Evolutionary conservation across 2,888 invertebrate genomes (phyloP).

Genomic region (Cyaniris semiargus): DNA sequence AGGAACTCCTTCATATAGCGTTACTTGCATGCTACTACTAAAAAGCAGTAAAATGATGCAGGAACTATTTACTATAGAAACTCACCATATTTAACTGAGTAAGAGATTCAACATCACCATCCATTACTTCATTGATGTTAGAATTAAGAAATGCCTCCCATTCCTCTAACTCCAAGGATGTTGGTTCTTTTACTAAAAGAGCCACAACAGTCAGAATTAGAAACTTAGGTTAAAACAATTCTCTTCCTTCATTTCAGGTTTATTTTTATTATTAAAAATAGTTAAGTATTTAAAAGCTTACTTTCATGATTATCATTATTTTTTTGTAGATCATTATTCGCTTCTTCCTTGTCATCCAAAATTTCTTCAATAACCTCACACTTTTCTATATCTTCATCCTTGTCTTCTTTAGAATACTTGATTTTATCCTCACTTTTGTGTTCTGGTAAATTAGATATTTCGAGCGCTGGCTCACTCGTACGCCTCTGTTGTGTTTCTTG

Average conservation of each 20-base stretch:
- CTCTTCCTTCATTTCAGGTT: no score
- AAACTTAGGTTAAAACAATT: no score
- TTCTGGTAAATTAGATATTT: slow-evolving; percentile 57
- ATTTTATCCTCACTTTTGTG: slow-evolving; percentile 52
- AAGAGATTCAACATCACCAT: slow-evolving; percentile 88
- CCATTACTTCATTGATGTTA: slow-evolving; percentile 90
- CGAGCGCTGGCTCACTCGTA: slow-evolving; percentile 71
- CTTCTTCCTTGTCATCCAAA: slow-evolving; percentile 65
- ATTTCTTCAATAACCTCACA: slow-evolving; percentile 70
- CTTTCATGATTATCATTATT: slow-evolving; percentile 63
- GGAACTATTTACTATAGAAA: not conserved
- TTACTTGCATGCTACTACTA: no score
- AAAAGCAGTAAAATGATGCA: no score
- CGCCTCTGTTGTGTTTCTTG: slow-evolving; percentile 63
- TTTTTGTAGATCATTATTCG: slow-evolving; percentile 64
- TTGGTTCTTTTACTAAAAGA: slow-evolving; percentile 71
- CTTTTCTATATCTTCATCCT: slow-evolving; percentile 70
- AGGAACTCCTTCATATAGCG: no score
- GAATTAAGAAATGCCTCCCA: slow-evolving; percentile 91
- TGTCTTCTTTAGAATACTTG: slow-evolving; percentile 67
- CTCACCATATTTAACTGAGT: slow-evolving; percentile 84
- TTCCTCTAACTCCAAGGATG: slow-evolving; percentile 90
- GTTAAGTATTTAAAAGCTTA: slow-evolving; percentile 47
- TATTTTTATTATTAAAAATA: no score
- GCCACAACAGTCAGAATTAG: not conserved